Evolutionary conservation across 2,888 invertebrate species (phyloP), one percentile per base, ranked within the genome.

Genomic region (Ashinkailepas kermadecensis): DNA sequence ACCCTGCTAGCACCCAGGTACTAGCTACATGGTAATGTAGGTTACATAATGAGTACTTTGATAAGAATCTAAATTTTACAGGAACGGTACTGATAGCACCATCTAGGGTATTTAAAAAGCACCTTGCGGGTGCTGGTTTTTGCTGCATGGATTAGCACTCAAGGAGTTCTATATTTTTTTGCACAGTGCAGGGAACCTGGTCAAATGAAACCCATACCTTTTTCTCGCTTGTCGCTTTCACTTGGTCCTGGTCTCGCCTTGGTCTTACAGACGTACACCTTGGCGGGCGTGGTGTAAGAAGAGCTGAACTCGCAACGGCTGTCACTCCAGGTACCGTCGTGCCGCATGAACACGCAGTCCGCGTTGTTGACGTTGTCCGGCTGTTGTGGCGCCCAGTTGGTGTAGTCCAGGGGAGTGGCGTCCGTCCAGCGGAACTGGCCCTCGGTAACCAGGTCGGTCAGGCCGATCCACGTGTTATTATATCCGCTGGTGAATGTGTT

Each of bases 331-430:
- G 54, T 54, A 4, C 74, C 74, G 21, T 74, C 56, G 21, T 10
- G 56, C 21, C 54, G 11, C 74, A 74, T 18, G 74, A 56, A 74
- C 18, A 74, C 74, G 11, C 74, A 74, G 74, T 74, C 74, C 9
- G 74, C 56, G 74, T 74, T 9, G 74, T 74, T 56, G 21, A 56
- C 56, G 21, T 74, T 74, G 74, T 74, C 74, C 56, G 74, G 74
- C 74, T 74, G 74, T 54, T 56, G 2, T 1, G 54, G 56, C 10
- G 74, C 74, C 74, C 74, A 74, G 74, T 74, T 54, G 1, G 18
- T 54, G 74, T 56, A 74, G n/a, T 21, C 12, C 1, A 56, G 12
- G 11, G 56, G 10, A 2, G 54, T 21, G 74, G 9, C 74, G 74
- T 74, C 74, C 56, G 56, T 74, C 74, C 74, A 74, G 21, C 11